Conservation (phyloP, 2,797 vertebrate species). For the Melopsittacus undulatus region DNA sequence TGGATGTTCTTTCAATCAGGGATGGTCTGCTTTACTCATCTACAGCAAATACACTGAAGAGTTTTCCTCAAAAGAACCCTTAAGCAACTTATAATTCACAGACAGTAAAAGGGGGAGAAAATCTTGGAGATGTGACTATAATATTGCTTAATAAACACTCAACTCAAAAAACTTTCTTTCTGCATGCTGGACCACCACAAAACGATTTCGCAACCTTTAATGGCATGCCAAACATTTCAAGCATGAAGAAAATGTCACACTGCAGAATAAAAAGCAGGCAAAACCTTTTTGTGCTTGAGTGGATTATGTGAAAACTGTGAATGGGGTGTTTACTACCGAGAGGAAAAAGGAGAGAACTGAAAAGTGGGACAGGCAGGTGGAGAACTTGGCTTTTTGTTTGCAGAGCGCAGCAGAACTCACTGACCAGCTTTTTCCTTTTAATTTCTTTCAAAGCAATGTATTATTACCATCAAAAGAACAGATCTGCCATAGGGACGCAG, state of each 20-base stretch:
- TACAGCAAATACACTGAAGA: neutral
- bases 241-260: slow-evolving; percentile 41
- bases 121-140: neutral
- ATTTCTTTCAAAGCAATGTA: neutral
- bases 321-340: neutral
- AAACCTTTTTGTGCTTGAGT: slow-evolving; percentile 16
- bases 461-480: neutral
- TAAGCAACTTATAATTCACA: neutral
- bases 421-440: neutral
- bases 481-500: neutral
- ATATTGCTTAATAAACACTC: slow-evolving; percentile 14
- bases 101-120: neutral
- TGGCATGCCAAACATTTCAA: slow-evolving; percentile 18
- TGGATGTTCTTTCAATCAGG: neutral
- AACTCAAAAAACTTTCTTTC: slow-evolving; percentile 12
- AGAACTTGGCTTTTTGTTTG: neutral
- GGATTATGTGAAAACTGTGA: slow-evolving; percentile 29
- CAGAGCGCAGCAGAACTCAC: neutral
- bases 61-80: slow-evolving; percentile 16
- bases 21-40: neutral
- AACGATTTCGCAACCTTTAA: slow-evolving; percentile 14
- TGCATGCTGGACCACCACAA: slow-evolving; percentile 3
- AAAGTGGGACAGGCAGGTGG: neutral
- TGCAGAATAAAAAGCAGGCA: slow-evolving; percentile 11
- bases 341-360: slow-evolving; percentile 13